Evolutionary conservation across 2,888 invertebrate species (phyloP), one percentile per base, ranked within the genome.

Genomic region (Conus canariensis): DNA sequence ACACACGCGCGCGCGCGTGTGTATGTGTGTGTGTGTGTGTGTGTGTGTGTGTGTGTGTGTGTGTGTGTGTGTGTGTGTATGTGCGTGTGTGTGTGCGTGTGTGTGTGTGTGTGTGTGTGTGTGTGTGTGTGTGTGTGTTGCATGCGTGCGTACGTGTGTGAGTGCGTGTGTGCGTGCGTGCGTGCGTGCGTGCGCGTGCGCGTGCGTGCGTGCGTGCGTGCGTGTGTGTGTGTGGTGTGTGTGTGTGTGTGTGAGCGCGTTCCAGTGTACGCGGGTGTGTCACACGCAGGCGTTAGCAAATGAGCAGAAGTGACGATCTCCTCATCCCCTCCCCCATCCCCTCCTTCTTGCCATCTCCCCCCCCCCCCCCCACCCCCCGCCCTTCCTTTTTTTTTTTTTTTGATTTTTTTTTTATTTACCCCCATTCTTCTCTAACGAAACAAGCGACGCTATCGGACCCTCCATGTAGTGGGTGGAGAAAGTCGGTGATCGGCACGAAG

Each of bases 31-130:
- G n/a, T 70, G 70, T 22, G 70, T 70, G 70, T 70, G 70, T 70
- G 70, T 70, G 70, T 70, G 70, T 70, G 70, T 70, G 70, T 70
- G 70, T 70, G 70, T 70, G 70, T 70, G 70, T 70, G 70, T 70
- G 70, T 70, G 70, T 70, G 70, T 70, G 70, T 70, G n/a, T 70
- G 3, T 22, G 70, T 70, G 22, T 22, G 70, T 70, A 2, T 22
- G 70, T 70, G 70, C 22, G 70, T 22, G 70, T 3, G 70, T 22
- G 70, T 5, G 70, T 5, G 12, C 10, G 30, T 1, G 30, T 0
- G 77, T 14, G 30, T 1, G 77, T 14, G 30, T 16, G 77, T 45
- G 77, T 45, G 45, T 25, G 77, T 45, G 30, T 30, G 77, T 77
- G 77, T 77, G 77, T 30, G 77, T 77, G 30, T 19, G 30, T 25